phyloP scores from a whole-genome alignment of 2,113 vertebrate genomes.

The Psilopogon haemacephalus region DNA sequence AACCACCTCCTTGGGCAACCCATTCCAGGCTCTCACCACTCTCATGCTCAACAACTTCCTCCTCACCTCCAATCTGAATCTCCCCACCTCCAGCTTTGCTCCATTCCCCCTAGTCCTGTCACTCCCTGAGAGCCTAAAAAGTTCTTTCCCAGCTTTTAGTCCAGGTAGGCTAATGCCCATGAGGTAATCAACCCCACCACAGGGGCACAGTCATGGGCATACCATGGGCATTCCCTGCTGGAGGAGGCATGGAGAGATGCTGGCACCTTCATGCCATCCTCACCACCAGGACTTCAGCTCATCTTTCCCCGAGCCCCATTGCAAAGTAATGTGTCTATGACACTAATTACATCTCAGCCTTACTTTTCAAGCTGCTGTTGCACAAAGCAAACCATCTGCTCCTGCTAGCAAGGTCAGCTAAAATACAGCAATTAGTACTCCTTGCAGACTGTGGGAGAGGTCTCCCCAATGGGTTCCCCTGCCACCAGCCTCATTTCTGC shows the following conservation, averaged over 20 bases:
- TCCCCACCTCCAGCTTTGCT: no score
- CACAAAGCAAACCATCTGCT: background rate
- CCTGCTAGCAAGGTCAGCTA: background rate
- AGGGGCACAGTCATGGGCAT: background rate
- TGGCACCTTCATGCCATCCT: background rate
- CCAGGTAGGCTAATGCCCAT: background rate
- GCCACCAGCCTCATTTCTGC: rapidly evolving
- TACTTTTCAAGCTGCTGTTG: background rate
- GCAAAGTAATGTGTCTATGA: background rate
- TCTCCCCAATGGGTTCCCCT: rapidly evolving
- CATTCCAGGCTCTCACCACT: no score
- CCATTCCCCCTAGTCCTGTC: no score
- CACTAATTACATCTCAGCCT: background rate
- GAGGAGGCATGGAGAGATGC: no score
- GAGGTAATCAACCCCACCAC: background rate
- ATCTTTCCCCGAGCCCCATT: background rate
- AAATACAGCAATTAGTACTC: background rate
- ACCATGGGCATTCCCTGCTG: background rate
- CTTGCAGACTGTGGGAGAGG: rapidly evolving
- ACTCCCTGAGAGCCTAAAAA: no score
- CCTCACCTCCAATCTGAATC: no score
- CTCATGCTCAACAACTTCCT: no score
- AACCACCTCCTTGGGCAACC: no score
- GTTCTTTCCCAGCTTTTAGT: no score
- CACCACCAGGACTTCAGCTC: background rate